Conservation (phyloP, 2,113 vertebrate species). For the Solea solea region DNA sequence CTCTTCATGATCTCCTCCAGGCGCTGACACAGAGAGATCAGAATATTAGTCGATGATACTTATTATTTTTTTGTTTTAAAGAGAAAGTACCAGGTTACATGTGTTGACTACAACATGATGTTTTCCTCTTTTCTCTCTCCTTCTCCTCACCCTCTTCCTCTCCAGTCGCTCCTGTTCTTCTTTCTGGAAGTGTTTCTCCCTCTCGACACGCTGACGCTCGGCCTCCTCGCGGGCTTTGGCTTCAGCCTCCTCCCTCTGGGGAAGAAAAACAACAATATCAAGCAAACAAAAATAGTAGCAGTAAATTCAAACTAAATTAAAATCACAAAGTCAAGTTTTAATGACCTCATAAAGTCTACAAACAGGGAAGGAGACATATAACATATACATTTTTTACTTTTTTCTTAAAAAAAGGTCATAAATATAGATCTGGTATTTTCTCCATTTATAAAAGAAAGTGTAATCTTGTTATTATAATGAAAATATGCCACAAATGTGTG, state of each 20-base stretch:
- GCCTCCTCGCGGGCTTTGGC: conserved; percentile 86
- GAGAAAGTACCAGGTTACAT: neutral
- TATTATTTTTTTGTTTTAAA: neutral
- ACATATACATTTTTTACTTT: too few relatives aligned
- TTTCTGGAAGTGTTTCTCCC: conserved; percentile 96
- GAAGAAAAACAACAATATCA: neutral
- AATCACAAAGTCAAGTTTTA: too few relatives aligned
- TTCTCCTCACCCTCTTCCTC: conserved; percentile 88
- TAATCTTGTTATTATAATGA: too few relatives aligned
- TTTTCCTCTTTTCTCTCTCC: neutral
- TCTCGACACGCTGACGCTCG: conserved; percentile 87
- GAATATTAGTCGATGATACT: neutral
- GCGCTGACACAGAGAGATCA: conserved; percentile 81
- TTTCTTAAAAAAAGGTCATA: too few relatives aligned
- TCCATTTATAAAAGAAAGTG: too few relatives aligned
- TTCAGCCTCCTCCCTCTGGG: conserved; percentile 88
- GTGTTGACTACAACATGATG: neutral
- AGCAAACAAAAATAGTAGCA: too few relatives aligned
- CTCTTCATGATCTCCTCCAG: conserved; percentile 99
- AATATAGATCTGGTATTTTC: too few relatives aligned
- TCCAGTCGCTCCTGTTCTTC: conserved; percentile 95
- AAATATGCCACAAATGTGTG: too few relatives aligned
- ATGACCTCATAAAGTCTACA: too few relatives aligned
- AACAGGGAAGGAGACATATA: too few relatives aligned
- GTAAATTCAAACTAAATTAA: too few relatives aligned